These are phyloP conservation scores for Dastarcus helophoroides DNA, from an alignment of 2,888 invertebrate species.

Conservation along the genomic window DNA sequence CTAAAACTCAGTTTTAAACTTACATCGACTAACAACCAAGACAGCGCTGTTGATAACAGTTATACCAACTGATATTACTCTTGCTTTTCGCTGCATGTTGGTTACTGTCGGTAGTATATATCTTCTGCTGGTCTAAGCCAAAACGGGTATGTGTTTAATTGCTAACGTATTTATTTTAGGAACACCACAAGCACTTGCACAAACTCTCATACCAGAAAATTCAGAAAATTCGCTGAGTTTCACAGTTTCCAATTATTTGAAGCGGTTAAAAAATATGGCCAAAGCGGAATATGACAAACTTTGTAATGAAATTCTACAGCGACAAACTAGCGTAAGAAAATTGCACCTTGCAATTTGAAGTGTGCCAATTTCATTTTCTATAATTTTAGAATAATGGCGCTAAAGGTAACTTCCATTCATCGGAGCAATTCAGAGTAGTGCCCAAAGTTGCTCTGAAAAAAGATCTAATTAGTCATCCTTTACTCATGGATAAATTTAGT, in stretches of 20 bases:
- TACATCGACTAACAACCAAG: too few species aligned
- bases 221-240: constrained; percentile 90
- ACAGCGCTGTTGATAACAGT: too few species aligned
- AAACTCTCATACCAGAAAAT: constrained; percentile 81
- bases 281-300: constrained; percentile 82
- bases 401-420: constrained; percentile 15
- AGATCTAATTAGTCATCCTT: constrained; percentile 71
- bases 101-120: too few species aligned
- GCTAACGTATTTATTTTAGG: constrained; percentile 21
- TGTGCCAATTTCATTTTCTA: not conserved
- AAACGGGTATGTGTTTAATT: too few species aligned
- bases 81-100: too few species aligned
- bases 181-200: constrained; percentile 68
- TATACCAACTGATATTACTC: too few species aligned
- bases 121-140: too few species aligned
- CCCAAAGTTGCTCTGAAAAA: constrained; percentile 54
- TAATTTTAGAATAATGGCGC: not conserved
- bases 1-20: too few species aligned
- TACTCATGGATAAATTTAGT: constrained; percentile 70
- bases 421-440: constrained; percentile 38
- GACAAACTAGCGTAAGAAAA: constrained; percentile 37
- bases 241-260: constrained; percentile 87
- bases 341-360: constrained; percentile 17
- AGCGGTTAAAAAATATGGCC: constrained; percentile 89
- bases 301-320: constrained; percentile 66